Conservation (phyloP, 2,888 invertebrate genomes). For the Idaea dimidiata region DNA sequence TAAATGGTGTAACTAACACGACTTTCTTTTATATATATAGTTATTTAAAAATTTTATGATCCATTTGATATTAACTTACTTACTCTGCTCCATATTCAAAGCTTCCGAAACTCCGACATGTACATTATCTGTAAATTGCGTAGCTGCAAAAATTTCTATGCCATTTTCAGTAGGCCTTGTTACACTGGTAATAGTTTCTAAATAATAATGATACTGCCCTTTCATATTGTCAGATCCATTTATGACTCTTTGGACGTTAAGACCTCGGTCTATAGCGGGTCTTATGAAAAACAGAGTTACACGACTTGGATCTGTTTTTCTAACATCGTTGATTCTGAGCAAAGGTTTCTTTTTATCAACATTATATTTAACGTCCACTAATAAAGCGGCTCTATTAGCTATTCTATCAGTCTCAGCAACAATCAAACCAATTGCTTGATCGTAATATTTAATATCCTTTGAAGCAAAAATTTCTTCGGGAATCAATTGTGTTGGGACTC, state of each 20-base stretch:
- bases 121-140: constrained; percentile 80
- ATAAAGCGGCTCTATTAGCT: constrained; percentile 80
- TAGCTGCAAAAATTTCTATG: constrained; percentile 79
- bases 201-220: constrained; percentile 85
- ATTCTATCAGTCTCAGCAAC: constrained; percentile 80
- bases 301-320: constrained; percentile 48
- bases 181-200: constrained; percentile 84
- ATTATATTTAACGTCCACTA: constrained; percentile 80
- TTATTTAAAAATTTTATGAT: background rate
- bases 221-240: constrained; percentile 79
- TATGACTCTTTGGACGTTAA: constrained; percentile 68
- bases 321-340: constrained; percentile 49
- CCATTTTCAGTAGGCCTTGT: constrained; percentile 85
- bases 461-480: constrained; percentile 76
- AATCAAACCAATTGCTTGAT: constrained; percentile 86
- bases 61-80: constrained; percentile 52
- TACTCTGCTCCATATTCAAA: constrained; percentile 78
- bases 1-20: too few relatives aligned
- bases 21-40: too few relatives aligned
- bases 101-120: constrained; percentile 76
- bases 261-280: constrained; percentile 54
- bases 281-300: constrained; percentile 38
- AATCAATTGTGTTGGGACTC: constrained; percentile 25
- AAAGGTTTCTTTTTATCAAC: constrained; percentile 56
- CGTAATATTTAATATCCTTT: constrained; percentile 80